Conservation (phyloP, 2,113 vertebrate genomes). For the Globicephala melas region DNA sequence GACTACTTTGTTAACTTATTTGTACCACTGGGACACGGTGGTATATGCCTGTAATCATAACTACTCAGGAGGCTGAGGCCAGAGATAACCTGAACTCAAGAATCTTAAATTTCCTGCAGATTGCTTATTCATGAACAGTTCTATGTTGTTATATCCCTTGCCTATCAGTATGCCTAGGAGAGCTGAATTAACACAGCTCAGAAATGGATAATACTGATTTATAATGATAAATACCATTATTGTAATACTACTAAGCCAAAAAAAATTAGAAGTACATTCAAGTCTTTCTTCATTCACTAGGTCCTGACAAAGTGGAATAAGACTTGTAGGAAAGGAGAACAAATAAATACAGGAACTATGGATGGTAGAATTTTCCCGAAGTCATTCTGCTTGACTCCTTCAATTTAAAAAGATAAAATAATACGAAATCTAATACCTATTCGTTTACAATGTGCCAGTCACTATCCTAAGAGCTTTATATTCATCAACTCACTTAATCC, state of each 20-base stretch:
- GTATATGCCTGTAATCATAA: not conserved
- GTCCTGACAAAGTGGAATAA: not conserved
- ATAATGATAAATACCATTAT: not conserved
- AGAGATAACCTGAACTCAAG: not conserved
- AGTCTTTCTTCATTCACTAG: not conserved
- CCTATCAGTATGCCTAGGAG: not conserved
- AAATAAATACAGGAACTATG: not conserved
- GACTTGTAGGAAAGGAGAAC: not conserved
- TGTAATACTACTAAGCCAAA: not conserved
- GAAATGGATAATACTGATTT: not conserved
- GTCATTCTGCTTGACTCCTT: conserved; percentile 4
- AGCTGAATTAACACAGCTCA: not conserved
- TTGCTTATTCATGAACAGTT: not conserved
- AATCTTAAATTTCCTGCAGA: not conserved
- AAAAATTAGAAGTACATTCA: not conserved
- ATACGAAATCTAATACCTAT: not conserved
- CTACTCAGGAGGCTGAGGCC: not conserved
- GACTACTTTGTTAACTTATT: not conserved
- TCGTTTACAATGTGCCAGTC: not conserved
- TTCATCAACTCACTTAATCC: not conserved
- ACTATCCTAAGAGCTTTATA: not conserved
- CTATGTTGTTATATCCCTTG: not conserved
- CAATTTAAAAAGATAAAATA: not conserved
- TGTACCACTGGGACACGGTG: not conserved
- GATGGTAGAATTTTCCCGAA: conserved; percentile 5